Base-by-base conservation (phyloP, 2,113 vertebrate genomes). In the Lepisosteus osseus region DNA sequence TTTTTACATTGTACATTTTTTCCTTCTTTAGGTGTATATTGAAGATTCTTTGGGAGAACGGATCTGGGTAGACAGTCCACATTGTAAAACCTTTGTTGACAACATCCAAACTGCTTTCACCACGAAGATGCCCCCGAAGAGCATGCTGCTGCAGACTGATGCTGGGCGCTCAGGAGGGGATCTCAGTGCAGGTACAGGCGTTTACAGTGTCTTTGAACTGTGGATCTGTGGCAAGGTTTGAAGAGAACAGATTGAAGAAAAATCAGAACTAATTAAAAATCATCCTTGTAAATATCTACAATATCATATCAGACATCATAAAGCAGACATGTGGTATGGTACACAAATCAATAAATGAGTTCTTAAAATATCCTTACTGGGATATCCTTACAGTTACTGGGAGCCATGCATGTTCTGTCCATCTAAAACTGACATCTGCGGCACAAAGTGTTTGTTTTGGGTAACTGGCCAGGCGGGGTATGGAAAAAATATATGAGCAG, bases 41-140 rank as follows among this genome's bases (percentile, higher is more conserved):
- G 97, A 99, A 70, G 97, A 99, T 82, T 99, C 97, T 0, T 85
- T 99, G 4, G 96, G 97, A 0, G 97, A 99, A 74, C 91, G 97
- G 42, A 97, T 99, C 83, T 99, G 97, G 97, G 97, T 99, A 74
- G 97, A 99, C 88, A 98, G 97, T 78, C 95, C 91, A 9, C 97
- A 99, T 83, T 99, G 97, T 84, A 98, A 97, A 84, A 94, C 89
- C 0, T 99, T 99, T 75, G 96, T 99, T 71, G 97, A 99, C 76
- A 99, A 98, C 80, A 93, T 99, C 80, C 97, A 99, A 82, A 99
- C 97, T 0, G 97, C 97, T 1, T 99, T 99, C 78, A 92, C 92
- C 70, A 99, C 97, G 7, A 97, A 92, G 86, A 96, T 96, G 94
- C 96, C 97, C 13, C 97, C 97, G 0, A 98, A 96, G 83, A 98